Conservation (phyloP, 2,113 vertebrate species). For the Pelmatolapia mariae region DNA sequence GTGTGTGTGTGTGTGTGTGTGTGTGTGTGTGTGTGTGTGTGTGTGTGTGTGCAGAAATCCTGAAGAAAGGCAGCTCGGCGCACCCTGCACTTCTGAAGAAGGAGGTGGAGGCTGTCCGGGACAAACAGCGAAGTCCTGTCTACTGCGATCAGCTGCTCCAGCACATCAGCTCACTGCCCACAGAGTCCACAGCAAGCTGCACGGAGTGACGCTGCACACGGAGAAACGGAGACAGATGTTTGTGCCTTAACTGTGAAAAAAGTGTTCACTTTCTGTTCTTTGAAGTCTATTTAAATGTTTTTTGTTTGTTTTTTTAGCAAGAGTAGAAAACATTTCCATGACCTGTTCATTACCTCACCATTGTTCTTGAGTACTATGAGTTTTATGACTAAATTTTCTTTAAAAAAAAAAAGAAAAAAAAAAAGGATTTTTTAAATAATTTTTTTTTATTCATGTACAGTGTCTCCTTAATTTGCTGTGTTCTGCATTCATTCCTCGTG, state of each 20-base stretch:
- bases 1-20: background rate
- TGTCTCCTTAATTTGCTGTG: background rate
- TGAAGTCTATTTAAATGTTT: background rate
- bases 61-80: constrained; percentile 78
- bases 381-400: background rate
- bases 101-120: constrained; percentile 74
- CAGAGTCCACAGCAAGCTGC: background rate
- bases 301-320: background rate
- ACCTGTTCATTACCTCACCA: background rate
- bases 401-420: accelerated
- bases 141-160: constrained; percentile 81
- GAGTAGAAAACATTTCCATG: background rate
- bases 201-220: background rate
- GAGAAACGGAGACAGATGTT: background rate
- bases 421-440: background rate
- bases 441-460: background rate
- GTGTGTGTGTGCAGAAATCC: constrained; percentile 59
- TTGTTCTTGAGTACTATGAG: background rate
- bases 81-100: constrained; percentile 71
- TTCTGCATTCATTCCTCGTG: background rate
- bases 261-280: background rate
- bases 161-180: constrained; percentile 55
- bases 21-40: accelerated
- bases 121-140: constrained; percentile 77
- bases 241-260: background rate